Base-by-base conservation (phyloP, 2,797 vertebrate genomes). In the Halcyon badia region DNA sequence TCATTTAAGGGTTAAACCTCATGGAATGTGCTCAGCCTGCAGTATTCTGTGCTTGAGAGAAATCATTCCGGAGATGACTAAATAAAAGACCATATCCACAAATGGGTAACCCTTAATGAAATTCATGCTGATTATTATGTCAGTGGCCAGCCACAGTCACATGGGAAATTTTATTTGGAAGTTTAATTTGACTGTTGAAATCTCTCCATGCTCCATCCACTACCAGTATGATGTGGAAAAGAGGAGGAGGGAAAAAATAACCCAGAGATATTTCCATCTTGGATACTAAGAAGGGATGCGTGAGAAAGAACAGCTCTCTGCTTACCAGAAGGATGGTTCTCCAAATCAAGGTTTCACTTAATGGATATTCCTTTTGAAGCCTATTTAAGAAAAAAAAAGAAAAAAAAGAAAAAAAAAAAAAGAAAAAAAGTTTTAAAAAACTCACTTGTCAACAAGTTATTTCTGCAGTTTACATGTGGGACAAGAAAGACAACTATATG, bases 201-300 rank as follows among this genome's bases (percentile, higher is more conserved):
- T 71, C 5, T 71, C 52, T 83, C 9, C 21, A 30, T 70, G 9
- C 15, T 86, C 22, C 57, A 68, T 83, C n/a, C 41, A 49, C 60
- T 76, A 58, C 56, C n/a, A 68, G 31, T 54, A 70, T 31, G 25
- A 41, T 7, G 39, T 70, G 51, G n/a, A 51, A 56, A 78, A 85
- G 46, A 91, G 52, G 4, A 48, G 39, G 41, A 35, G 19, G 21
- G 7, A 39, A 77, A 75, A 76, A 69, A 30, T 5, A 86, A 71
- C 12, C 30, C 3, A 31, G 52, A 54, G 11, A 11, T 10, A 11
- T 39, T 66, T 65, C 21, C 0, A 0, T 44, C 54, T 6, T 0
- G 1, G 49, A 8, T 57, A 46, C 61, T 61, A 73, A 39, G 73
- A 65, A 30, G 11, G 13, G 42, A 51, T 39, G 33, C 0, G 0